Evolutionary conservation across 2,888 invertebrate species (phyloP).

Genomic region (Agrilus biguttatus): DNA sequence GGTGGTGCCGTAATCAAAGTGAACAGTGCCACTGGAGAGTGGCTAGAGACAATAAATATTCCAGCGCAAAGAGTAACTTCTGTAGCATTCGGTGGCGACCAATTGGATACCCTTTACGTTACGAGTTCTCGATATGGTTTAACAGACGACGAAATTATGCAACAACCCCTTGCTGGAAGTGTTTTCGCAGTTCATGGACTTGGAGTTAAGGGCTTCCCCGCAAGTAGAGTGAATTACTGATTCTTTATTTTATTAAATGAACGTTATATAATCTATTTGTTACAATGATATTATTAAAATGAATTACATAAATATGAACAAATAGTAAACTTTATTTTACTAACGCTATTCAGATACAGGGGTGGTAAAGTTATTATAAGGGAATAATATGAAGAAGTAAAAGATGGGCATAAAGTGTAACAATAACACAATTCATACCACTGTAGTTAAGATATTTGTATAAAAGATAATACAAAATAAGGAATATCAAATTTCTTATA

Average conservation of each 20-base stretch:
- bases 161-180: slow-evolving; percentile 32
- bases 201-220: slow-evolving; percentile 19
- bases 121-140: slow-evolving; percentile 34
- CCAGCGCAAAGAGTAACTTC: slow-evolving; percentile 45
- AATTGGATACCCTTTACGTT: slow-evolving; percentile 44
- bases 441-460: no score
- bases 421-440: no score
- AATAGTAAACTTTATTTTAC: no score
- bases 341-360: no score
- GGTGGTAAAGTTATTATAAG: no score
- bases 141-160: slow-evolving; percentile 15
- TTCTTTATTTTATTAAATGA: slow-evolving; percentile 12
- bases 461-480: no score
- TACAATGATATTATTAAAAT: no score
- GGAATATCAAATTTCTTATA: no score
- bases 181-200: slow-evolving; percentile 21
- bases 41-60: slow-evolving; percentile 35
- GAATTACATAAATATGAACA: no score
- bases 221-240: slow-evolving; percentile 1
- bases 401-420: no score
- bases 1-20: slow-evolving; percentile 46
- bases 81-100: slow-evolving; percentile 45
- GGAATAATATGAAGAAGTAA: no score
- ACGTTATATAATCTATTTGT: slow-evolving; percentile 13
- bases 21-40: slow-evolving; percentile 29